phyloP scores from a whole-genome alignment of 2,888 invertebrate species.

The Yponomeuta evonymella region DNA sequence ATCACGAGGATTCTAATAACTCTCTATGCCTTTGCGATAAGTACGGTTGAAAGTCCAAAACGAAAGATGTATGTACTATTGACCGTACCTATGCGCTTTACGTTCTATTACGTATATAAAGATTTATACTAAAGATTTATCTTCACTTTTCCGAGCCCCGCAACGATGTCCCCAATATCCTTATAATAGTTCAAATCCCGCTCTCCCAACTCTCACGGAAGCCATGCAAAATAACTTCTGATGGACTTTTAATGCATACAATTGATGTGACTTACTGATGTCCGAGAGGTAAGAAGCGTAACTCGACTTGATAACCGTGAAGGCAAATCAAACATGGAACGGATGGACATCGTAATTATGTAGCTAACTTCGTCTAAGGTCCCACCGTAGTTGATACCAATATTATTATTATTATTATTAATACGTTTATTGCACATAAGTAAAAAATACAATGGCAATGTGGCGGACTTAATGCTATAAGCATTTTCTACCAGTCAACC shows the following conservation, averaged over 20 bases:
- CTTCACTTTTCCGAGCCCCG: not conserved
- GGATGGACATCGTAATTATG: not conserved
- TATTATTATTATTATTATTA: no score
- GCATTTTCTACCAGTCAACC: no score
- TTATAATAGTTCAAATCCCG: slow-evolving; percentile 4
- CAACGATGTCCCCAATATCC: not conserved
- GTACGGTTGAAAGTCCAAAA: no score
- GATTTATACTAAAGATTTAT: not conserved
- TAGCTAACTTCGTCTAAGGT: not conserved
- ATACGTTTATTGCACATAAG: no score
- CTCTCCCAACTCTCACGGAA: slow-evolving; percentile 15
- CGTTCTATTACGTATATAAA: no score
- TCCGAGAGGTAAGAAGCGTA: not conserved
- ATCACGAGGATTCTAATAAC: no score
- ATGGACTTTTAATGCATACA: slow-evolving; percentile 19
- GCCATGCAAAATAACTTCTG: slow-evolving; percentile 19
- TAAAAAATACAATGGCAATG: no score
- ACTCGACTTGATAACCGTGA: slow-evolving; percentile 11
- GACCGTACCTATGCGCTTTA: no score
- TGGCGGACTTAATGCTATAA: no score
- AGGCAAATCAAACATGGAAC: not conserved
- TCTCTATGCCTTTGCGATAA: no score
- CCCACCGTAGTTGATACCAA: no score
- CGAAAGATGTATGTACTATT: no score
- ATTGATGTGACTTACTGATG: slow-evolving; percentile 7